Conservation (phyloP, 2,113 vertebrate genomes). For the Thamnophis sirtalis region DNA sequence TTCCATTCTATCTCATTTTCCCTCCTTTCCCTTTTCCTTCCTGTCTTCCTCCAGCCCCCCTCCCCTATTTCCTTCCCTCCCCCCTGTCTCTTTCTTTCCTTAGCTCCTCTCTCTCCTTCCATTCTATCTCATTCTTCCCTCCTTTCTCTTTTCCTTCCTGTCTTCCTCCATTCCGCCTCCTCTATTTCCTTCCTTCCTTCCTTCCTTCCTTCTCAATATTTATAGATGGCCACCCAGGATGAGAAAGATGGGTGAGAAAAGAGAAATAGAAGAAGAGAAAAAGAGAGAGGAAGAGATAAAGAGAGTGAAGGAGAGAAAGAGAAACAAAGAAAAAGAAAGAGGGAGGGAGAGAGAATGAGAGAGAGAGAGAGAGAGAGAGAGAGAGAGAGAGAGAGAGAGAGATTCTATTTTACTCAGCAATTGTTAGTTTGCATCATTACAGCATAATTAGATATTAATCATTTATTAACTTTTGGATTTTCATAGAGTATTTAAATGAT, state of each 20-base stretch:
- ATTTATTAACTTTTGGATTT: constrained; percentile 35
- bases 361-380: neutral
- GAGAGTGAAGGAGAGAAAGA: neutral
- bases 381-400: no score
- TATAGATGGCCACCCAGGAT: no score
- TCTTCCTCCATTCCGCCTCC: neutral
- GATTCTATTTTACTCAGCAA: neutral
- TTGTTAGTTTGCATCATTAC: constrained; percentile 19
- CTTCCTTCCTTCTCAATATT: neutral
- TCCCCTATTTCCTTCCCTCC: neutral
- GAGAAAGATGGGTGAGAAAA: neutral
- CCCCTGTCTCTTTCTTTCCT: no score
- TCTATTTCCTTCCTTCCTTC: neutral
- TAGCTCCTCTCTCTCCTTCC: neutral
- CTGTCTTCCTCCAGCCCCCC: no score
- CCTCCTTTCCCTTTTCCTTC: neutral
- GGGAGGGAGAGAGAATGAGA: neutral
- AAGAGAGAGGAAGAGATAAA: neutral
- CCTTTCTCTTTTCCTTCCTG: no score
- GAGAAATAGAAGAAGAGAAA: neutral
- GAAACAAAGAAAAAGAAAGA: no score
- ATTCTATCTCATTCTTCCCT: no score
- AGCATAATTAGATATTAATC: constrained; percentile 13
- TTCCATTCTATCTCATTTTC: no score
- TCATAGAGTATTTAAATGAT: constrained; percentile 44